Conservation (phyloP, 2,797 vertebrate species). For the Masticophis lateralis region DNA sequence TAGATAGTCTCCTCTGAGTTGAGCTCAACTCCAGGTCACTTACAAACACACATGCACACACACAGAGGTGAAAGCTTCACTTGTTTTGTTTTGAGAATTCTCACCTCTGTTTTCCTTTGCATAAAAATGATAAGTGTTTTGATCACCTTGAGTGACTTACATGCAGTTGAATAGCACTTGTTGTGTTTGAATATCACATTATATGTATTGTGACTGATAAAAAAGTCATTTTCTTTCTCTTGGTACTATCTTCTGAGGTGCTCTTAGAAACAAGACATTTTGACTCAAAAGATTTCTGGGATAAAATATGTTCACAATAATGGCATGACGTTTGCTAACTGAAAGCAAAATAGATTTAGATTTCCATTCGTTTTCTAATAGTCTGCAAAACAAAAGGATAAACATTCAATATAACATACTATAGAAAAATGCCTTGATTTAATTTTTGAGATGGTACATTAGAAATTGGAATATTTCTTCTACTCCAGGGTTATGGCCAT, state of each 20-base stretch:
- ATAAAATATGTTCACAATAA: conserved; percentile 51
- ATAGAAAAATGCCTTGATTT: neutral
- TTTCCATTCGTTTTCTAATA: conserved; percentile 18
- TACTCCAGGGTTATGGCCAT: neutral
- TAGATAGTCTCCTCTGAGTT: neutral
- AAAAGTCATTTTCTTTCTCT: conserved; percentile 61
- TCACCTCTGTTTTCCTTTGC: conserved; percentile 48
- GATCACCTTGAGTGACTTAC: conserved; percentile 65
- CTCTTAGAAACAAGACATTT: conserved; percentile 51
- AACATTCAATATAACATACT: neutral
- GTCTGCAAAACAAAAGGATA: neutral
- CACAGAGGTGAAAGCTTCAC: conserved; percentile 41
- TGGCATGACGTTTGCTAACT: conserved; percentile 15
- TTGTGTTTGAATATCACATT: conserved; percentile 66
- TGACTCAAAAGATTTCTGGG: conserved; percentile 47
- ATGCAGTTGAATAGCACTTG: conserved; percentile 66
- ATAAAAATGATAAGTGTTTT: conserved; percentile 63
- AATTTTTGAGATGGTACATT: neutral
- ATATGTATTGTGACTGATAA: conserved; percentile 53
- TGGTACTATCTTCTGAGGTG: conserved; percentile 54
- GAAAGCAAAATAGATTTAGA: conserved; percentile 7
- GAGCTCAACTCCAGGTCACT: neutral
- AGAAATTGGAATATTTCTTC: neutral
- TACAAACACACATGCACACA: conserved; percentile 4
- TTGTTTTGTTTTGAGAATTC: conserved; percentile 66